Percentiles rank a stretch among this genome's conserved stretches.
phyloP scores from a whole-genome alignment of 2,113 vertebrate species.

The Butastur rufipennis region DNA sequence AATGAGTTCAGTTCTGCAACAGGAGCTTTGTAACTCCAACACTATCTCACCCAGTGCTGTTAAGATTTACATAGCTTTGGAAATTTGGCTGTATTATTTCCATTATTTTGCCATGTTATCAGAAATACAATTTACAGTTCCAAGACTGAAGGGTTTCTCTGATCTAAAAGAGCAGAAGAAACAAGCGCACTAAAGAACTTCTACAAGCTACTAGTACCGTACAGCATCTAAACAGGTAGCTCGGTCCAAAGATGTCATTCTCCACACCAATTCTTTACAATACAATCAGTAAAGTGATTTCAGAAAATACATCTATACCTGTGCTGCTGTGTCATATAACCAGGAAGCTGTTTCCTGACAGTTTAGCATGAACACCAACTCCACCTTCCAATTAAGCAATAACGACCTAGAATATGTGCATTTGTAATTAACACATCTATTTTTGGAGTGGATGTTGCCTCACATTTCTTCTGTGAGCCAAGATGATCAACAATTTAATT shows the following conservation, averaged over 20 bases:
- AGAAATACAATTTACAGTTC: neutral
- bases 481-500: neutral
- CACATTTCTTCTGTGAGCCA: neutral
- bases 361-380: neutral
- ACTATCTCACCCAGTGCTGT: accelerated
- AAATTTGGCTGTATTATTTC: neutral
- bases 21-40: neutral
- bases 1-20: accelerated
- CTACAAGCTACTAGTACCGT: too few species aligned
- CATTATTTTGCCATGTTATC: neutral
- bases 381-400: neutral
- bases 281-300: accelerated
- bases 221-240: neutral
- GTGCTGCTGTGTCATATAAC: neutral
- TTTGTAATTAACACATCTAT: neutral
- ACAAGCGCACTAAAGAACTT: neutral
- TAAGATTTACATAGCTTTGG: accelerated
- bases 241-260: neutral
- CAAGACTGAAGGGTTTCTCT: neutral
- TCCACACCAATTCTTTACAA: neutral
- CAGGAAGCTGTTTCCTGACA: neutral
- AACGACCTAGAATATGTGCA: neutral
- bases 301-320: neutral
- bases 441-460: neutral
- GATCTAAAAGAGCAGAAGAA: neutral